phyloP scores from a whole-genome alignment of 2,113 vertebrate species.

The Collichthys lucidus region DNA sequence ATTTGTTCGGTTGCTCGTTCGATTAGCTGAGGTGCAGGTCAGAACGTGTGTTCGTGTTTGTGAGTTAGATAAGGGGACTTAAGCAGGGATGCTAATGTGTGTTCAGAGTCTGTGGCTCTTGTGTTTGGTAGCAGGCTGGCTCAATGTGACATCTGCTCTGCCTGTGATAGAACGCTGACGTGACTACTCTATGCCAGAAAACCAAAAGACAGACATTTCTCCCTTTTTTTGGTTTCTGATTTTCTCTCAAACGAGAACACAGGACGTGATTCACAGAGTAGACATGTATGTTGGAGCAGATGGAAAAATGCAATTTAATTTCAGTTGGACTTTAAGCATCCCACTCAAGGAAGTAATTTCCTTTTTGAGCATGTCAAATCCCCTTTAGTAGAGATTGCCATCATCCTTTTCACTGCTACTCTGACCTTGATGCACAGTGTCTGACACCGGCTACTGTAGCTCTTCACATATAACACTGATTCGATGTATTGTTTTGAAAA shows the following conservation, averaged over 20 bases:
- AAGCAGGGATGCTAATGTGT: not conserved
- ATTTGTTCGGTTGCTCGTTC: not conserved
- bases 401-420: conserved; percentile 6
- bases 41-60: not conserved
- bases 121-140: not conserved
- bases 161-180: not conserved
- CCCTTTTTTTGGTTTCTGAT: not conserved
- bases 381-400: conserved; percentile 1
- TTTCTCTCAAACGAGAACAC: not conserved
- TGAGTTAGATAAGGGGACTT: not conserved
- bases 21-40: not conserved
- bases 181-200: not conserved
- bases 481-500: not conserved
- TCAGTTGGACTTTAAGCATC: conserved; percentile 1
- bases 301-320: not conserved
- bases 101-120: not conserved
- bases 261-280: not conserved
- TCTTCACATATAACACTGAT: not conserved
- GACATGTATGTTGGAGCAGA: not conserved
- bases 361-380: conserved; percentile 24
- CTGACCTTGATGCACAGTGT: conserved; percentile 21
- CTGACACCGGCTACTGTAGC: not conserved
- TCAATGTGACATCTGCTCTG: not conserved
- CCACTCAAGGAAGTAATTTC: conserved; percentile 22
- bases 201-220: not conserved